Conservation (phyloP, 2,888 invertebrate species). For the Barypeithes pellucidus region DNA sequence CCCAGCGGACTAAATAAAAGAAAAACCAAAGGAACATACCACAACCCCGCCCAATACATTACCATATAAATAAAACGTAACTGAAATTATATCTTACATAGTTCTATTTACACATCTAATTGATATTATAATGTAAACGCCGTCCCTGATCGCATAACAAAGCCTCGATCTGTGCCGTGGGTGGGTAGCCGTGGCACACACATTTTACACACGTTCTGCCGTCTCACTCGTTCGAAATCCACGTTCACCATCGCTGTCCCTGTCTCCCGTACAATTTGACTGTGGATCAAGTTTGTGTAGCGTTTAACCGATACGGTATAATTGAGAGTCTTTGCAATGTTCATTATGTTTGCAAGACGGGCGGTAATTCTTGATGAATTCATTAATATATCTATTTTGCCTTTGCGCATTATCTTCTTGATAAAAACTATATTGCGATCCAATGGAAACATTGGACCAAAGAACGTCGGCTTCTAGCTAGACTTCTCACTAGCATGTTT, state of each 20-base stretch:
- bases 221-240: slow-evolving; percentile 25
- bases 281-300: slow-evolving; percentile 59
- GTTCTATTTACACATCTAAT: slow-evolving; percentile 36
- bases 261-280: slow-evolving; percentile 56
- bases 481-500: no score
- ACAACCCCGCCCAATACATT: neutral
- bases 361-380: neutral
- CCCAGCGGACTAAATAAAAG: neutral
- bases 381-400: neutral
- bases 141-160: slow-evolving; percentile 47
- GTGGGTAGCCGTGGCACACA: slow-evolving; percentile 47
- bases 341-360: slow-evolving; percentile 20
- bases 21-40: neutral
- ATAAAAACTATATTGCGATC: neutral
- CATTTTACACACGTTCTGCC: slow-evolving; percentile 42
- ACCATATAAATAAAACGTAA: slow-evolving; percentile 3
- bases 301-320: slow-evolving; percentile 56
- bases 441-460: no score
- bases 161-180: slow-evolving; percentile 50
- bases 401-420: neutral
- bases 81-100: slow-evolving; percentile 8
- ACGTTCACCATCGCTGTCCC: slow-evolving; percentile 37
- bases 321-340: slow-evolving; percentile 39
- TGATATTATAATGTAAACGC: slow-evolving; percentile 38
- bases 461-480: no score